These are phyloP conservation scores for Pandion haliaetus DNA, from an alignment of 2,113 vertebrate species.

Conservation along the genomic window DNA sequence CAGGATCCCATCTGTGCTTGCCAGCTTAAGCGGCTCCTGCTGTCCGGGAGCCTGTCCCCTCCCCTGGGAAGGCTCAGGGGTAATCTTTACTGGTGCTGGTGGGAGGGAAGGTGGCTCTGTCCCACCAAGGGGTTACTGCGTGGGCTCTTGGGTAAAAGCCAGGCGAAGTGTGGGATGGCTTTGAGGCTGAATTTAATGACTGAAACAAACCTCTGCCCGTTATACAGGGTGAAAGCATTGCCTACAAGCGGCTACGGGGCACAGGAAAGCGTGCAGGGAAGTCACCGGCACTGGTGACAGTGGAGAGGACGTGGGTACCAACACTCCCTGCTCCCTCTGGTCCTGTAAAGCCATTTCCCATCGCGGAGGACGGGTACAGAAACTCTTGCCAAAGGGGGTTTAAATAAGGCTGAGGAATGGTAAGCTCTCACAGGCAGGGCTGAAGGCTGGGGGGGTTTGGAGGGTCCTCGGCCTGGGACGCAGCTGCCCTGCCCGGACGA, in stretches of 20 bases:
- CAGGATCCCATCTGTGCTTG: neutral
- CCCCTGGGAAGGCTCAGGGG: neutral
- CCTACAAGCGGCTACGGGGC: neutral
- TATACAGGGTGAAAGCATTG: neutral
- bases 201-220: neutral
- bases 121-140: fast-evolving
- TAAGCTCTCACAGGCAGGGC: neutral
- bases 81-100: neutral
- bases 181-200: neutral
- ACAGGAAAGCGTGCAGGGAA: neutral
- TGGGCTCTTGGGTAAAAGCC: neutral
- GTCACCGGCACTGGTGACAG: fast-evolving
- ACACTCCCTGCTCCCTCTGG: neutral
- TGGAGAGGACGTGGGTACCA: neutral
- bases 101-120: neutral
- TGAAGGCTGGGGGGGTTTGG: neutral
- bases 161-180: neutral
- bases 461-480: neutral
- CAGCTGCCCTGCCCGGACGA: fast-evolving
- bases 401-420: neutral
- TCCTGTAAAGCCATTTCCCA: neutral
- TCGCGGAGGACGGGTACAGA: neutral
- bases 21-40: neutral
- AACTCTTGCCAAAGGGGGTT: neutral
- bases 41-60: neutral